A percentile compares a stretch with the other conserved stretches of the same genome.
phyloP scores from a whole-genome alignment of 2,113 vertebrate species.

The Excalfactoria chinensis region DNA sequence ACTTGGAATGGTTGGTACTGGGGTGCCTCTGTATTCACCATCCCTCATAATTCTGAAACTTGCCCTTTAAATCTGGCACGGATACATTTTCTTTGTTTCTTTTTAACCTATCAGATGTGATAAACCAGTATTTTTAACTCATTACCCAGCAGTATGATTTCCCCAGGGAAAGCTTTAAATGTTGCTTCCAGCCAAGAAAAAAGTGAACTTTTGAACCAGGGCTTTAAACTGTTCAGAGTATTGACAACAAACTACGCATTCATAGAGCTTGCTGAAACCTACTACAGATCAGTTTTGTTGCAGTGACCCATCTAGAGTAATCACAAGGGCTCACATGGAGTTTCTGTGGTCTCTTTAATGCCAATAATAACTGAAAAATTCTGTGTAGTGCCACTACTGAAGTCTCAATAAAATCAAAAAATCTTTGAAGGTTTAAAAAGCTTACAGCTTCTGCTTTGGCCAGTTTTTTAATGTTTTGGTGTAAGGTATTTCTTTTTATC shows the following conservation, averaged over 20 bases:
- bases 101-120: background rate
- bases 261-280: background rate
- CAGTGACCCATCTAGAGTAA: background rate
- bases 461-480: background rate
- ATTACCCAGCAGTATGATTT: background rate
- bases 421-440: background rate
- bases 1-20: background rate
- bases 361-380: slow-evolving; percentile 10
- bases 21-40: background rate
- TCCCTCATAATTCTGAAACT: background rate
- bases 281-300: slow-evolving; percentile 8
- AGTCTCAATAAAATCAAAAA: background rate
- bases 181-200: slow-evolving; percentile 21
- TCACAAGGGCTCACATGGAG: background rate
- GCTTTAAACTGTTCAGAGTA: background rate
- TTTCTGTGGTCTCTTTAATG: background rate
- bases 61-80: background rate
- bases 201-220: slow-evolving; percentile 36
- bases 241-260: slow-evolving; percentile 22
- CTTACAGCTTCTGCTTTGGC: background rate
- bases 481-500: background rate
- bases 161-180: background rate
- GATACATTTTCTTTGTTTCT: background rate
- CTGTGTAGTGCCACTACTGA: background rate
- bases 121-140: slow-evolving; percentile 39